Evolutionary conservation across 2,113 vertebrate species (phyloP).

Genomic region (Passerina amoena): DNA sequence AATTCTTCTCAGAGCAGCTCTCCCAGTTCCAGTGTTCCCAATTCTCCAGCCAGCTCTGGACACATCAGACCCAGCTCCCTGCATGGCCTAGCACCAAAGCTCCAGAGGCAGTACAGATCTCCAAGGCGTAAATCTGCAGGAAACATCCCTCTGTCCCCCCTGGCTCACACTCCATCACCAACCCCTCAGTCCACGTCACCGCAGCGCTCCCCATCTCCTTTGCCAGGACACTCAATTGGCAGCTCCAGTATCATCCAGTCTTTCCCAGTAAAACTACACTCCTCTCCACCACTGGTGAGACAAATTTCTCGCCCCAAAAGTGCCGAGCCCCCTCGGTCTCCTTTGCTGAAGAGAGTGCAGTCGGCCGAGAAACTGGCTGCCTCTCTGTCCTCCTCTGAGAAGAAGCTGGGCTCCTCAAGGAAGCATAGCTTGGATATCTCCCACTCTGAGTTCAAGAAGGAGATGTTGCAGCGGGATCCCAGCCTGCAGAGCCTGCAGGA

Average conservation of each 20-base stretch:
- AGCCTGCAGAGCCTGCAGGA: constrained; percentile 88
- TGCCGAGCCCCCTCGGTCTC: constrained; percentile 90
- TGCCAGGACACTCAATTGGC: constrained; percentile 80
- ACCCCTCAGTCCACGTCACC: constrained; percentile 91
- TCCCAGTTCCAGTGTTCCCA: constrained; percentile 93
- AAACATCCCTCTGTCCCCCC: constrained; percentile 93
- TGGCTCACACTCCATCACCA: constrained; percentile 94
- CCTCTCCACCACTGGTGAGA: constrained; percentile 88
- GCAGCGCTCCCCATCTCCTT: constrained; percentile 90
- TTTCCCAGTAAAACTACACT: constrained; percentile 91
- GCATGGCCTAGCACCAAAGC: constrained; percentile 93
- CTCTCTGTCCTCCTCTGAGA: constrained; percentile 80
- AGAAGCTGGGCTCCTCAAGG: constrained; percentile 77
- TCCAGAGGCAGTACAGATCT: constrained; percentile 95
- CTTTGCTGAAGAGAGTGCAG: constrained; percentile 95
- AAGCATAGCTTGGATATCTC: constrained; percentile 93
- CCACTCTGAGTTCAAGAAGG: constrained; percentile 92
- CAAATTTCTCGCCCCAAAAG: constrained; percentile 94
- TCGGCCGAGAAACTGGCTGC: constrained; percentile 90
- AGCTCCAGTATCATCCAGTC: constrained; percentile 76
- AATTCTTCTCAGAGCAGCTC: constrained; percentile 98
- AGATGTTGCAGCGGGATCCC: constrained; percentile 86
- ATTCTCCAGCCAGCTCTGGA: constrained; percentile 92
- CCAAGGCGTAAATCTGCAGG: constrained; percentile 94
- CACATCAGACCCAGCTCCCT: constrained; percentile 96